Evolutionary conservation across 2,113 vertebrate genomes (phyloP).

Genomic region (Ammospiza nelsoni): DNA sequence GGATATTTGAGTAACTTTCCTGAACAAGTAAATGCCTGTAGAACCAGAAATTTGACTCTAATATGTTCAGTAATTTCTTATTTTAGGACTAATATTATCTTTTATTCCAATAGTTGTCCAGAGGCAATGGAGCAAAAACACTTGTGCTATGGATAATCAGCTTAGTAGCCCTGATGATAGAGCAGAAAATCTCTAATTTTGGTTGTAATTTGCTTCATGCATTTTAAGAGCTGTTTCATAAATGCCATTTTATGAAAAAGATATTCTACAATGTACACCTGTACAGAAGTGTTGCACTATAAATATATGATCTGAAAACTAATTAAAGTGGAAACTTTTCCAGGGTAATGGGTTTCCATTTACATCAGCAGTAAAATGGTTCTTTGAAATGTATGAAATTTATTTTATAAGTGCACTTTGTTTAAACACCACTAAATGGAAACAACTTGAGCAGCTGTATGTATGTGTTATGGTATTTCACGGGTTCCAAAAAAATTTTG

Average conservation of each 20-base stretch:
- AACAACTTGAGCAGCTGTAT: not conserved
- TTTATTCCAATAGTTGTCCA: not conserved
- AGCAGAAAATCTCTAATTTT: not conserved
- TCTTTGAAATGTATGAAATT: not conserved
- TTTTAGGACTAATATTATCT: not conserved
- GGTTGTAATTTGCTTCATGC: not conserved
- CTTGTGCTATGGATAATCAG: not conserved
- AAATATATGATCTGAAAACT: not conserved
- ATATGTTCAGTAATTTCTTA: not conserved
- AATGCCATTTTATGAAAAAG: not conserved
- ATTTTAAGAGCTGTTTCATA: slow-evolving; percentile 9
- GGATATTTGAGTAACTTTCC: not conserved
- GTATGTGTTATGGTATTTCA: not conserved
- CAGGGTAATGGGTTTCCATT: not conserved
- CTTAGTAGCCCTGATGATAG: not conserved
- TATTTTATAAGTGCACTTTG: not conserved
- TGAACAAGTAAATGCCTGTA: not conserved
- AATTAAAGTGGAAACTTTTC: not conserved
- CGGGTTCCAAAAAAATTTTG: not conserved
- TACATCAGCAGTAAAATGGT: not conserved
- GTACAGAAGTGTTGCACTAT: not conserved
- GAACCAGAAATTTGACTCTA: not conserved
- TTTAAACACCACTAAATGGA: not conserved
- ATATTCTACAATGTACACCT: not conserved
- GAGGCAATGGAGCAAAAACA: not conserved